Base-by-base conservation (phyloP, 2,113 vertebrate species). In the Andinoacara biseriatus region DNA sequence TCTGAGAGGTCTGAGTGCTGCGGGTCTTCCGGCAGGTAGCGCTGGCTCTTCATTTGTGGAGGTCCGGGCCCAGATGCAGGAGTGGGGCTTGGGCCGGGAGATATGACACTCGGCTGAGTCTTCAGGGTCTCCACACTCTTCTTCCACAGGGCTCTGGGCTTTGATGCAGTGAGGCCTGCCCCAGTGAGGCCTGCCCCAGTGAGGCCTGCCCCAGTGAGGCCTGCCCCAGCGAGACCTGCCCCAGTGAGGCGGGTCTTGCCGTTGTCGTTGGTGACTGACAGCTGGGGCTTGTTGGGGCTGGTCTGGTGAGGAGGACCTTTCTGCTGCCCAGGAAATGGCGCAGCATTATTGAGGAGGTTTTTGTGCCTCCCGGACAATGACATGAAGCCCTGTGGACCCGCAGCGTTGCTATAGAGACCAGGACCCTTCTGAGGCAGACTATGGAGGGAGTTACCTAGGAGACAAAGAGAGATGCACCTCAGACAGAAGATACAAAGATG, bases 51-150 rank as follows among this genome's bases (percentile, higher is more conserved):
- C 86, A 97, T 82, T 3, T 95, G 93, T 69, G 96, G 96, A 0
- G 94, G 92, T 5, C 76, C 92, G 24, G 79, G 95, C 91, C 97
- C 8, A 76, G 94, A 0, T 87, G 85, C 1, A 7, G 96, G 0
- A 95, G 76, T 0, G 3, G 92, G 86, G 76, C 89, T 79, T 1
- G 81, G 89, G 10, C 90, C 85, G 1, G 93, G 90, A 6, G 86
- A 74, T 40, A 91, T 87, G 24, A 95, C 93, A 3, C 95, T 87
- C 1, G 95, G 95, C 75, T 96, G 97, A 43, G 95, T 96, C 84
- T 99, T 98, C 38, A 99, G 85, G 0, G 98, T 99, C 67, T 99
- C 98, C 33, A 99, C 96, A 1, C 97, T 99, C 81, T 99, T 99
- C 93, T 95, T 98, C 98, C 98, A 99, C 69, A 99, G 96, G 63